Base-by-base conservation (phyloP, 1,140 invertebrate species). In the Macrotrachela quadricornifera region DNA sequence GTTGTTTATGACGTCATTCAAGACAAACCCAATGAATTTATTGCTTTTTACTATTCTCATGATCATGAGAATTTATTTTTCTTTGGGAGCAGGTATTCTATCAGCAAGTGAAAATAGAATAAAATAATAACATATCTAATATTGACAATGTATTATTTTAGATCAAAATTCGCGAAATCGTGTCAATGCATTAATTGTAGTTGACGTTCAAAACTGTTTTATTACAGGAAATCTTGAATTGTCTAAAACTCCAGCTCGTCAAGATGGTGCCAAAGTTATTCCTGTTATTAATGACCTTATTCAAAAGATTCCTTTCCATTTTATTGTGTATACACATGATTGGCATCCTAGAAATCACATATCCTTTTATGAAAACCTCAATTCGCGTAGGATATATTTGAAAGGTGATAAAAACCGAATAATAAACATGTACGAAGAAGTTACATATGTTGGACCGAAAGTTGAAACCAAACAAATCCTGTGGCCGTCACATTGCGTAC, bases 161-260 rank as follows among this genome's bases (percentile, higher is more conserved):
- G n/a, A n/a, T n/a, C n/a, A n/a, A n/a, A n/a, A n/a, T n/a, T n/a
- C n/a, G n/a, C n/a, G n/a, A n/a, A n/a, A n/a, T n/a, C n/a, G n/a
- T n/a, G n/a, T n/a, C n/a, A n/a, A n/a, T 41, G 87, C 81, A n/a
- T 80, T 95, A 62, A 71, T 96, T 36, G 78, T 95, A 54, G 83
- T 96, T 47, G 91, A 96, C 70, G 87, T 95, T 6, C 91, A 96
- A 72, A 94, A 95, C 71, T 91, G 96, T 71, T 96, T 96, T 70
- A 91, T 96, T 62, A 78, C 79, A 52, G 91, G 90, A 46, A 85
- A 85, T 13, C 75, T 96, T 49, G 82, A 90, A 61, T 82, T 96
- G 60, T 82, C 79, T 64, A 80, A 88, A 60, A 91, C 86, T 68
- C 81, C 83, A 49, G 87, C 87, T 18, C 79, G 83, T 61, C 85